phyloP scores from a whole-genome alignment of 2,888 invertebrate genomes.

The Mechanitis mazaeus region DNA sequence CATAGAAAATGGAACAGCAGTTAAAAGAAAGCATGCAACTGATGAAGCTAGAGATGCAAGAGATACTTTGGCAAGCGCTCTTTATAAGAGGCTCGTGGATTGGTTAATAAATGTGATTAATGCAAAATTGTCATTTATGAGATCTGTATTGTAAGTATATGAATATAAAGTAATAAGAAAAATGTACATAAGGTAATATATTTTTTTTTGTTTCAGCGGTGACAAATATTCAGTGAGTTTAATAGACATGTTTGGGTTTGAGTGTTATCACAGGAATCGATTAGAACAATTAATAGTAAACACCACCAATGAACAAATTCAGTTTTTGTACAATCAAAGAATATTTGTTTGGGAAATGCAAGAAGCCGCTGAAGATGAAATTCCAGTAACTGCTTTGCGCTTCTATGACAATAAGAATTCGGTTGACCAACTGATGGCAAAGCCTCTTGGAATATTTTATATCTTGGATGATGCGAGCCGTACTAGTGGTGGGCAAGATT shows the following conservation, averaged over 20 bases:
- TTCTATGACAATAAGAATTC: constrained; percentile 93
- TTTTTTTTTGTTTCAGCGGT: constrained; percentile 78
- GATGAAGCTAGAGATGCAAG: constrained; percentile 90
- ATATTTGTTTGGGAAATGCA: constrained; percentile 94
- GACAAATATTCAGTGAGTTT: constrained; percentile 88
- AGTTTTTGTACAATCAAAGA: constrained; percentile 94
- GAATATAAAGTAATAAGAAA: constrained; percentile 10
- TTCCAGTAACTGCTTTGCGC: constrained; percentile 81
- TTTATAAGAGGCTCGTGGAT: constrained; percentile 90
- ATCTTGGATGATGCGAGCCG: constrained; percentile 92
- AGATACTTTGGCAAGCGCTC: constrained; percentile 89
- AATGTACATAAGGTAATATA: constrained; percentile 4
- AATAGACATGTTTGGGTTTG: constrained; percentile 94
- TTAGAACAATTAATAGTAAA: constrained; percentile 93
- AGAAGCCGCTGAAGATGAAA: constrained; percentile 86
- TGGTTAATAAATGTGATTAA: constrained; percentile 93
- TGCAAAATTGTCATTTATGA: constrained; percentile 86
- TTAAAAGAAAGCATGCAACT: constrained; percentile 81
- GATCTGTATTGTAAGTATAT: constrained; percentile 89
- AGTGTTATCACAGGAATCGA: constrained; percentile 90
- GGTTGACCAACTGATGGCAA: constrained; percentile 90
- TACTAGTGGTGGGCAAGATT: constrained; percentile 81
- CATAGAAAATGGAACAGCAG: constrained; percentile 83
- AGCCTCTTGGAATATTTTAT: constrained; percentile 88
- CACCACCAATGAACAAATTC: constrained; percentile 93